phyloP scores from a whole-genome alignment of 1,140 invertebrate genomes.

The Pseudomyrmex cubaensis region DNA sequence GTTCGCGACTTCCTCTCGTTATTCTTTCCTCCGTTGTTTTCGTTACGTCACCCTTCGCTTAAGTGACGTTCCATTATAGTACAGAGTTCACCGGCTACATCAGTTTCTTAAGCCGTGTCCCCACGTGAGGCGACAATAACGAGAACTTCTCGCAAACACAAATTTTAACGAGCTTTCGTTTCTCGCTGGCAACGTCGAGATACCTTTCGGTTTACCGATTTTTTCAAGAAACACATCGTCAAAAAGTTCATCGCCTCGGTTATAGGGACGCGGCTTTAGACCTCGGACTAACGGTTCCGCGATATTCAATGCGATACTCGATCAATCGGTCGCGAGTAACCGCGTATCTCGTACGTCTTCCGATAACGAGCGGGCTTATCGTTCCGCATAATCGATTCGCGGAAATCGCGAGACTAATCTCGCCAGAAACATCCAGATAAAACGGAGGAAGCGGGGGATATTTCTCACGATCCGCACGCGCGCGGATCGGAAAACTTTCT shows the following conservation, averaged over 20 bases:
- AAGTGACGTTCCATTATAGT: too few species aligned
- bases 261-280: too few species aligned
- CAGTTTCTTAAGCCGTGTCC: too few species aligned
- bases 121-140: too few species aligned
- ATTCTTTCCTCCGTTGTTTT: not conserved
- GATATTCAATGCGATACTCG: slow-evolving; percentile 8
- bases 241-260: too few species aligned
- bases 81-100: too few species aligned
- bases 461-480: slow-evolving; percentile 11
- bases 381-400: slow-evolving; percentile 24
- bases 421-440: not conserved
- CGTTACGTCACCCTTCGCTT: not conserved
- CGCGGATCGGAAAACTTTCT: not conserved
- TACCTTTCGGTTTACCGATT: too few species aligned
- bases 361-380: slow-evolving; percentile 21
- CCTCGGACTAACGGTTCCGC: slow-evolving; percentile 16
- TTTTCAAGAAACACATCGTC: too few species aligned
- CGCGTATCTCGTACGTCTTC: not conserved
- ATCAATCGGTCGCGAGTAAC: slow-evolving; percentile 12
- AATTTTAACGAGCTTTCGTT: too few species aligned
- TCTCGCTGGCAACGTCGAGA: too few species aligned
- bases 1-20: not conserved
- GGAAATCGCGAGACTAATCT: not conserved
- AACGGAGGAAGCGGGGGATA: not conserved
- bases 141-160: too few species aligned